Base-by-base conservation (phyloP, 2,797 vertebrate species). In the Sebastes steindachneri region DNA sequence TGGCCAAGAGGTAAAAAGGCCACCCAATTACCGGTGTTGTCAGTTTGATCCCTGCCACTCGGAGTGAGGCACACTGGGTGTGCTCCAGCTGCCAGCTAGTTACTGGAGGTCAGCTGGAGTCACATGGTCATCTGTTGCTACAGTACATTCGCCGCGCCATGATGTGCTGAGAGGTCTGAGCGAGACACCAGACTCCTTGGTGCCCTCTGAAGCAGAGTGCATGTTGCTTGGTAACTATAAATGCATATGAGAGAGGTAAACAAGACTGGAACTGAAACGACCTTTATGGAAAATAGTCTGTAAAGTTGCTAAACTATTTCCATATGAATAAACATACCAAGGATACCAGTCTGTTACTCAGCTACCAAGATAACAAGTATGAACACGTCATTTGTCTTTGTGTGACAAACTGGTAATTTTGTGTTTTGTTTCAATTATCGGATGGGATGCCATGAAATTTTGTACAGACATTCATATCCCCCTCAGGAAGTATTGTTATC, bases 1-100 rank as follows among this genome's bases (percentile, higher is more conserved):
- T 86, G 75, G 76, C 75, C 68, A 53, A 77, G 74, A 74, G 82
- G 75, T 80, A 83, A 78, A 84, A 64, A 71, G 80, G 81, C 69
- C 78, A 69, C 57, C 84, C 80, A 89, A 84, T 90, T 89, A 88
- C 64, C 72, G 67, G 54, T 54, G 63, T 82, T 63, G 67, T 78
- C 65, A 29, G 45, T 77, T 86, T 91, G 83, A 88, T 89, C 83
- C 77, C 59, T 82, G 71, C 68, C 80, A 85, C 72, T 77, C 7
- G 3, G 29, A 75, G 77, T 53, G 48, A n/a, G 48, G 48, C 48
- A 53, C 48, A 10, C 86, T 66, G 70, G 60, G 54, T 68, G 51
- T 3, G 17, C 75, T 86, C 37, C 79, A 73, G 84, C 81, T 75
- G 74, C 81, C 54, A 63, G 73, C 81, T 51, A 66, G 74, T 86